Conservation (phyloP, 2,113 vertebrate species). For the Brachypodius melanocephalos region DNA sequence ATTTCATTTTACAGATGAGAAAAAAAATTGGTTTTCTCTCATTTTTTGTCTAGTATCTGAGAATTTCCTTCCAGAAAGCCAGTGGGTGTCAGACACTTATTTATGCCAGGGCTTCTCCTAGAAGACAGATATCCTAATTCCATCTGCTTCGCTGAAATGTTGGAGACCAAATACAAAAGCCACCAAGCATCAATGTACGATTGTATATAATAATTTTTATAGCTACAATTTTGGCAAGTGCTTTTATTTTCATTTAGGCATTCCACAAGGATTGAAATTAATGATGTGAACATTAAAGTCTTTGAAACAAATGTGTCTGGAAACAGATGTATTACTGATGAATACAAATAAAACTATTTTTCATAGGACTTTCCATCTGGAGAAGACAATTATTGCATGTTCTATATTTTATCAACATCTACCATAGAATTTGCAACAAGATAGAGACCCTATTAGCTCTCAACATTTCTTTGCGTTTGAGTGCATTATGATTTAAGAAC, state of each 20-base stretch:
- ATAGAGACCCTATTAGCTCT: neutral
- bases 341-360: constrained; percentile 45
- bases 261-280: constrained; percentile 11
- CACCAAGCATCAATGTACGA: neutral
- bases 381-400: constrained; percentile 31
- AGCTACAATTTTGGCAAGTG: neutral
- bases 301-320: neutral
- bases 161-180: neutral
- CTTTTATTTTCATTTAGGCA: constrained; percentile 30
- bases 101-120: neutral
- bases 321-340: constrained; percentile 16
- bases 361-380: constrained; percentile 30
- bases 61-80: neutral
- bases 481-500: neutral
- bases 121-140: neutral
- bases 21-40: fast-evolving
- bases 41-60: neutral
- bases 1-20: neutral
- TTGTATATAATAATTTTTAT: neutral
- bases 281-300: neutral
- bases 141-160: neutral
- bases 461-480: neutral
- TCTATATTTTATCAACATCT: neutral
- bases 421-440: constrained; percentile 18
- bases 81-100: fast-evolving